Evolutionary conservation across 2,113 vertebrate genomes (phyloP).

Genomic region (Lophotis ruficrista): DNA sequence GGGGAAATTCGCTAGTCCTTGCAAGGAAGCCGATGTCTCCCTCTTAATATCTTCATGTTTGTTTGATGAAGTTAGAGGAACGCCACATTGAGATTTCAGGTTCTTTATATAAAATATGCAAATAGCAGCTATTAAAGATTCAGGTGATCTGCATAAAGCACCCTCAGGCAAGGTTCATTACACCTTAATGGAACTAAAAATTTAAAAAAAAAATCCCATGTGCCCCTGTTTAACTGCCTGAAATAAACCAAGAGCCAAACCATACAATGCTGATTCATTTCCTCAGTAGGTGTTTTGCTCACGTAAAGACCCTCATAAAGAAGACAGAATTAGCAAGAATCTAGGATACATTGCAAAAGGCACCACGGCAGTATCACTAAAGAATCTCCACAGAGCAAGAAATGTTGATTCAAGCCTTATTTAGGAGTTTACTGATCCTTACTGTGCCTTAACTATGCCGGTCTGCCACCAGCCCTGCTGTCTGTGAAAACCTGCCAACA

Average conservation of each 20-base stretch:
- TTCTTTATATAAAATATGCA: constrained; percentile 52
- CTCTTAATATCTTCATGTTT: not conserved
- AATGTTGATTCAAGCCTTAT: not conserved
- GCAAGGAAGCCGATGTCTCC: not conserved
- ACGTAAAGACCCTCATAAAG: not conserved
- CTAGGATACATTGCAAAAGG: not conserved
- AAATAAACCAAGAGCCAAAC: not conserved
- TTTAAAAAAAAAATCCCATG: not conserved
- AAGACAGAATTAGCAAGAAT: not conserved
- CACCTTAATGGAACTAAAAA: constrained; percentile 31
- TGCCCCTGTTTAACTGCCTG: not conserved
- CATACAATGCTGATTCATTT: not conserved
- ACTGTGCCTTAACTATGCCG: rapidly evolving
- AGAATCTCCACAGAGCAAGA: not conserved
- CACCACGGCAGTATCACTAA: not conserved
- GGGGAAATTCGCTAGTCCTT: not conserved
- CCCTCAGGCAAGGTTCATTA: constrained; percentile 8
- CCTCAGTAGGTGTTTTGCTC: not conserved
- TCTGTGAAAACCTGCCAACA: not conserved
- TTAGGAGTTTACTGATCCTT: not conserved
- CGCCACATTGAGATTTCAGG: not conserved
- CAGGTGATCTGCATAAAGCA: not conserved
- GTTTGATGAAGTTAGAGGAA: not conserved
- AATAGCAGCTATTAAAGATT: constrained; percentile 48
- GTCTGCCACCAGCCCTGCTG: not conserved